These are phyloP conservation scores for Rapana venosa DNA, from an alignment of 2,888 invertebrate species.

Conservation along the genomic window DNA sequence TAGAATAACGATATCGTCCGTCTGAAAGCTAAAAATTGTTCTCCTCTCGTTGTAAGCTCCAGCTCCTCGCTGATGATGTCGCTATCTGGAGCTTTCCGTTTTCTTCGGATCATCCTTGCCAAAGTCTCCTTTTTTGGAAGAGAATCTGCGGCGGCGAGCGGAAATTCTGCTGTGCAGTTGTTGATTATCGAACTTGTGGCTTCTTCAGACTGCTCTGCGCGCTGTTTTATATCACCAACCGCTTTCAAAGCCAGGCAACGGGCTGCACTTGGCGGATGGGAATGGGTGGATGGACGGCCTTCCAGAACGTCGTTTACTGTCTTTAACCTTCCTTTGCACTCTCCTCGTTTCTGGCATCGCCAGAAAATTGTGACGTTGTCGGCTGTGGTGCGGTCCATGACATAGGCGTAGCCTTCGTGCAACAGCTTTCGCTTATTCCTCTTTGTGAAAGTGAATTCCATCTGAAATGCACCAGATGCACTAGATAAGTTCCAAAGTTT, in stretches of 20 bases:
- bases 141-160: slow-evolving; percentile 30
- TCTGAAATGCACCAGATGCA: slow-evolving; percentile 26
- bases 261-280: slow-evolving; percentile 27
- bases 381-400: slow-evolving; percentile 24
- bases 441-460: slow-evolving; percentile 28
- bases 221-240: slow-evolving; percentile 34
- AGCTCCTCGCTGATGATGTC: slow-evolving; percentile 40
- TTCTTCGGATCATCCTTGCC: slow-evolving; percentile 36
- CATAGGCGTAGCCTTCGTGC: slow-evolving; percentile 29
- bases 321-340: slow-evolving; percentile 30
- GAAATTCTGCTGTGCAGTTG: slow-evolving; percentile 33
- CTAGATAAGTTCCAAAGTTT: slow-evolving; percentile 33
- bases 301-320: slow-evolving; percentile 34
- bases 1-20: slow-evolving; percentile 40
- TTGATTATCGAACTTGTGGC: slow-evolving; percentile 34
- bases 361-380: slow-evolving; percentile 31
- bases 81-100: slow-evolving; percentile 38
- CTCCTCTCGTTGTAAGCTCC: slow-evolving; percentile 39
- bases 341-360: slow-evolving; percentile 27
- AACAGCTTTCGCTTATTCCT: slow-evolving; percentile 33
- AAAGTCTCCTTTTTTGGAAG: slow-evolving; percentile 34
- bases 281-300: slow-evolving; percentile 26
- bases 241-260: slow-evolving; percentile 34
- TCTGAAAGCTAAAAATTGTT: slow-evolving; percentile 39
- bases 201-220: slow-evolving; percentile 34